phyloP scores from a whole-genome alignment of 2,113 vertebrate genomes.

The Mormyrus lacerda region DNA sequence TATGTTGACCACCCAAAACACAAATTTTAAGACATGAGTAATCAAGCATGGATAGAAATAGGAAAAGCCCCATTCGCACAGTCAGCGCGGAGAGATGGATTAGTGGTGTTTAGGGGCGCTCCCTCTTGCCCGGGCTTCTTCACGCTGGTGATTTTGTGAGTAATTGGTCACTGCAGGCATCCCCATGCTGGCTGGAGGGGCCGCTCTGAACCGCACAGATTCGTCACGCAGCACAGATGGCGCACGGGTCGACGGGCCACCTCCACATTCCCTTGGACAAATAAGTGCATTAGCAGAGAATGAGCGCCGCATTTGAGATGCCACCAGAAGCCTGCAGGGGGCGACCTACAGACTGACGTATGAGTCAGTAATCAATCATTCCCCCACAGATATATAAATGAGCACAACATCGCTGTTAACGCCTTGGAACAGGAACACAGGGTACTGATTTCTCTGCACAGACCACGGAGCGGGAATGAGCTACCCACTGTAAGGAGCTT shows the following conservation, averaged over 20 bases:
- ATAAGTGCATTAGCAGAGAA: background rate
- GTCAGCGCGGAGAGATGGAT: background rate
- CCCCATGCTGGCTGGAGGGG: background rate
- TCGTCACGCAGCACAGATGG: background rate
- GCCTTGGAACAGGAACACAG: background rate
- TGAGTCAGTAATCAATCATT: background rate
- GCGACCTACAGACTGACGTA: background rate
- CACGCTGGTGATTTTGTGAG: slow-evolving; percentile 9
- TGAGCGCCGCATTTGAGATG: background rate
- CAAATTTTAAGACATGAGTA: background rate
- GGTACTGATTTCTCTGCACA: background rate
- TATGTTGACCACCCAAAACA: background rate
- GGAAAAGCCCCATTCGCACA: background rate
- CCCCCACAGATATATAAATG: background rate
- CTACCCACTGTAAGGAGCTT: background rate
- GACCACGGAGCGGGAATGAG: background rate
- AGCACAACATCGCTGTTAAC: no score
- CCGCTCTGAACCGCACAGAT: background rate
- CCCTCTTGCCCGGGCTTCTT: background rate
- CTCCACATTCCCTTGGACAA: background rate
- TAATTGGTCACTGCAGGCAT: slow-evolving; percentile 9
- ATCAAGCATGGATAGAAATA: background rate
- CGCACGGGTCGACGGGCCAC: background rate
- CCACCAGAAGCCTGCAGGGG: background rate
- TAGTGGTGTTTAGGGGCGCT: background rate